These are phyloP conservation scores for Channa maculata DNA, from an alignment of 2,113 vertebrate genomes.

Conservation along the genomic window DNA sequence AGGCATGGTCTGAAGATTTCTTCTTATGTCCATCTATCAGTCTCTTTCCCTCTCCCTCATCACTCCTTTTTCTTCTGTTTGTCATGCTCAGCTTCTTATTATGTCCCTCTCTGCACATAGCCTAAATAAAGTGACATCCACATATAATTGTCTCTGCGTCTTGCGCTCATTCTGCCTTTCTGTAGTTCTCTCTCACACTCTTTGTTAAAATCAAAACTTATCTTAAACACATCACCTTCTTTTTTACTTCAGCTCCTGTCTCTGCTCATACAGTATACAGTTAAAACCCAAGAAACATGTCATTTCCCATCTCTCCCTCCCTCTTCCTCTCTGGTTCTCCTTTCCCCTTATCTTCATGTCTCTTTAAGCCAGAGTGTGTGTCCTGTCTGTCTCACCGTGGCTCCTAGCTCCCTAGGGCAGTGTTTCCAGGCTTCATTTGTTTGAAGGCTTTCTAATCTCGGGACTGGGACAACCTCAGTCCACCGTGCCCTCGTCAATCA, in stretches of 20 bases:
- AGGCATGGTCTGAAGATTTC: conserved; percentile 50
- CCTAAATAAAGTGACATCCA: conserved; percentile 73
- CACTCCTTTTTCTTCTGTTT: conserved; percentile 39
- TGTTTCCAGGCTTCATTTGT: conserved; percentile 82
- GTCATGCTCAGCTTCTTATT: conserved; percentile 69
- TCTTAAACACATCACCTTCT: conserved; percentile 41
- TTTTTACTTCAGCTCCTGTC: conserved; percentile 39
- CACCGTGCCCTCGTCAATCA: conserved; percentile 80
- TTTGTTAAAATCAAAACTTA: conserved; percentile 64
- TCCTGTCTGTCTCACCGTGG: conserved; percentile 67
- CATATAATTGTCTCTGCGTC: conserved; percentile 64
- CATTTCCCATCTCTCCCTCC: conserved; percentile 49
- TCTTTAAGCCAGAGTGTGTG: conserved; percentile 73
- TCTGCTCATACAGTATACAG: conserved; percentile 48
- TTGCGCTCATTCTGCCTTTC: conserved; percentile 81
- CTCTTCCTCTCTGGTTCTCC: conserved; percentile 48
- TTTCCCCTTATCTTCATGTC: conserved; percentile 57
- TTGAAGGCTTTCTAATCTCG: conserved; percentile 82
- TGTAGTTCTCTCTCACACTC: conserved; percentile 84
- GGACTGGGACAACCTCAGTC: conserved; percentile 76
- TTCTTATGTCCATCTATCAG: conserved; percentile 45
- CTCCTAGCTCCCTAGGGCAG: conserved; percentile 71
- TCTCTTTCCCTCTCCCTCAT: conserved; percentile 47
- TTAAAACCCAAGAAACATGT: conserved; percentile 52
- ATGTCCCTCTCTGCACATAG: conserved; percentile 73